Conservation (phyloP, 2,797 vertebrate species). For the Scomberomorus guttatus region DNA sequence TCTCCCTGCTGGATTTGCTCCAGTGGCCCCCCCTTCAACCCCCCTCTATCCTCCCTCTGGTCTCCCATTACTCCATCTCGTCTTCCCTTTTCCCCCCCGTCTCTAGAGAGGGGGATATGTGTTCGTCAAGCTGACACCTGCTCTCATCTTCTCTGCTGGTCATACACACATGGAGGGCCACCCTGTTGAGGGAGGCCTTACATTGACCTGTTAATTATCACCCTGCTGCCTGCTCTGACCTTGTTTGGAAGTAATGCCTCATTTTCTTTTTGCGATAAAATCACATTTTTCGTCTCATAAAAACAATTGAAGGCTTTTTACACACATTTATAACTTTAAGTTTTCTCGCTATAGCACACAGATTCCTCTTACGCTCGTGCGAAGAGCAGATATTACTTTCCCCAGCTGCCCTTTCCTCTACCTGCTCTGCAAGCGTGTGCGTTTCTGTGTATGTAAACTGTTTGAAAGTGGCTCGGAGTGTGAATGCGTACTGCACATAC, state of each 20-base stretch:
- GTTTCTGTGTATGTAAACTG: conserved; percentile 24
- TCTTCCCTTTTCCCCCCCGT: conserved; percentile 61
- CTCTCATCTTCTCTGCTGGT: conserved; percentile 81
- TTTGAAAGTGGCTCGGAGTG: conserved; percentile 44
- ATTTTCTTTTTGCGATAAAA: conserved; percentile 33
- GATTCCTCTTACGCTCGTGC: neutral
- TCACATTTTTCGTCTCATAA: conserved; percentile 10
- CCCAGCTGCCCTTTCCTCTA: neutral
- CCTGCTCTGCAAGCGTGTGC: neutral
- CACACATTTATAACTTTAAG: neutral
- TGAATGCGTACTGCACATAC: conserved; percentile 60
- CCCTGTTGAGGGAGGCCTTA: conserved; percentile 77
- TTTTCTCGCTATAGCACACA: neutral
- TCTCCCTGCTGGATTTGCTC: conserved; percentile 86
- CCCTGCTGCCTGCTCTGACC: conserved; percentile 63
- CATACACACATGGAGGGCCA: conserved; percentile 59
- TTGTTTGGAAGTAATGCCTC: conserved; percentile 58
- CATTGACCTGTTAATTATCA: conserved; percentile 74
- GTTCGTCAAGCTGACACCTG: conserved; percentile 81
- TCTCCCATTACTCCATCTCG: conserved; percentile 77
- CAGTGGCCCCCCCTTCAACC: conserved; percentile 75
- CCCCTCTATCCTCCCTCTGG: conserved; percentile 84
- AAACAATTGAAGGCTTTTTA: conserved; percentile 1
- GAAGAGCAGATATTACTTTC: neutral
- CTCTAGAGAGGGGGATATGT: conserved; percentile 88